Evolutionary conservation across 2,113 vertebrate genomes (phyloP).

Genomic region (Mastomys natalensis): DNA sequence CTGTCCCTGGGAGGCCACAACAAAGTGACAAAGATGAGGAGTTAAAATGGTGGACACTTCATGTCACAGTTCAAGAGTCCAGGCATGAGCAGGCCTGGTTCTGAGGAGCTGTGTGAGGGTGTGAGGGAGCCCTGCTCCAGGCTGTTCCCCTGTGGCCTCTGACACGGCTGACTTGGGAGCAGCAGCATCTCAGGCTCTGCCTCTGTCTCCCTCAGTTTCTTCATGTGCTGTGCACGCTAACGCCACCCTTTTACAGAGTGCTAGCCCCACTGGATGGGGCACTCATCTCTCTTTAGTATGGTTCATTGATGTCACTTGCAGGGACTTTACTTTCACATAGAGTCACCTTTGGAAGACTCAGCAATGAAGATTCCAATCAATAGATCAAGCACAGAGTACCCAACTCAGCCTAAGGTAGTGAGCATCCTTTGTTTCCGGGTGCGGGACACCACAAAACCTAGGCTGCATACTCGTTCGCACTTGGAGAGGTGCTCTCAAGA

Average conservation of each 20-base stretch:
- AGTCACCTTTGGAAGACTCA: neutral
- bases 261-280: rapidly evolving
- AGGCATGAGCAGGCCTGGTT: rapidly evolving
- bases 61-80: neutral
- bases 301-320: neutral
- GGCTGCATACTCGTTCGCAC: neutral
- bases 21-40: too few species aligned
- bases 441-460: neutral
- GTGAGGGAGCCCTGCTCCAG: rapidly evolving
- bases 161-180: too few species aligned
- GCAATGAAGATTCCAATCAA: neutral
- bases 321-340: too few species aligned
- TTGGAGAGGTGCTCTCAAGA: neutral
- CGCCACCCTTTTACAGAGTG: neutral
- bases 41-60: neutral
- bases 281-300: rapidly evolving
- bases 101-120: too few species aligned
- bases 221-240: neutral
- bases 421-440: neutral
- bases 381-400: rapidly evolving
- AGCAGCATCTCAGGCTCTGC: neutral
- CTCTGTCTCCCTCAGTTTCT: neutral
- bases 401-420: neutral
- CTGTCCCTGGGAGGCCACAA: neutral
- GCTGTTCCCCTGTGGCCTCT: neutral